These are phyloP conservation scores for Philereme transversata DNA, from an alignment of 2,888 invertebrate species.

Conservation along the genomic window DNA sequence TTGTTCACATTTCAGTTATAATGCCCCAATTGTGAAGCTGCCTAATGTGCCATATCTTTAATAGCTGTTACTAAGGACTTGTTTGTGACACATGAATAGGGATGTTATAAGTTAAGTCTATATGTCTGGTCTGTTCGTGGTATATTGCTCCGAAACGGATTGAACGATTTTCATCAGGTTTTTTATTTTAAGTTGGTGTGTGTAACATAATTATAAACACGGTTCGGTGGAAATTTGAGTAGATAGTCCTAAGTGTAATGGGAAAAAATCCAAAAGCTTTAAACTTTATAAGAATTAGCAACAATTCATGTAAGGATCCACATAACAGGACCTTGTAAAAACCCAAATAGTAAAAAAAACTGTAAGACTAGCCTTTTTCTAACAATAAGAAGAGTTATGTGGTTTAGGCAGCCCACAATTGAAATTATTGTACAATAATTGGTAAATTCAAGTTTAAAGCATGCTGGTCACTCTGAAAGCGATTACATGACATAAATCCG, in stretches of 20 bases:
- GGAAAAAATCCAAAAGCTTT: too few relatives aligned
- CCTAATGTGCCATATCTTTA: not conserved
- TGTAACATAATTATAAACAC: too few relatives aligned
- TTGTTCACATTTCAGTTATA: slow-evolving; percentile 4
- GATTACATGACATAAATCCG: slow-evolving; percentile 1
- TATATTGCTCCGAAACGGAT: too few relatives aligned
- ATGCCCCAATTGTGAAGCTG: slow-evolving; percentile 14
- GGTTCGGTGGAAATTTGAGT: too few relatives aligned
- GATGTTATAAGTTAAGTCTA: too few relatives aligned
- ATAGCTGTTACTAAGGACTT: too few relatives aligned
- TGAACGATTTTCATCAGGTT: too few relatives aligned
- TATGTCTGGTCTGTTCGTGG: too few relatives aligned
- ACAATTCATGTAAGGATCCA: not conserved
- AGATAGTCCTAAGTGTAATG: too few relatives aligned
- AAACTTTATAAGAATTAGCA: too few relatives aligned
- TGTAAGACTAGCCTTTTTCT: not conserved
- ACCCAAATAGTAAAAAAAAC: not conserved
- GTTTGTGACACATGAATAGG: too few relatives aligned
- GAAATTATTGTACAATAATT: not conserved
- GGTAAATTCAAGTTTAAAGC: not conserved
- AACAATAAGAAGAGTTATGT: not conserved
- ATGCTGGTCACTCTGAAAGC: slow-evolving; percentile 29
- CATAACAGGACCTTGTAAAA: not conserved
- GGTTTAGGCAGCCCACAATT: slow-evolving; percentile 6
- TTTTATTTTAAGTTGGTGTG: too few relatives aligned